These are phyloP conservation scores for Coregonus sp. DNA, from an alignment of 2,797 vertebrate genomes.

Conservation along the genomic window DNA sequence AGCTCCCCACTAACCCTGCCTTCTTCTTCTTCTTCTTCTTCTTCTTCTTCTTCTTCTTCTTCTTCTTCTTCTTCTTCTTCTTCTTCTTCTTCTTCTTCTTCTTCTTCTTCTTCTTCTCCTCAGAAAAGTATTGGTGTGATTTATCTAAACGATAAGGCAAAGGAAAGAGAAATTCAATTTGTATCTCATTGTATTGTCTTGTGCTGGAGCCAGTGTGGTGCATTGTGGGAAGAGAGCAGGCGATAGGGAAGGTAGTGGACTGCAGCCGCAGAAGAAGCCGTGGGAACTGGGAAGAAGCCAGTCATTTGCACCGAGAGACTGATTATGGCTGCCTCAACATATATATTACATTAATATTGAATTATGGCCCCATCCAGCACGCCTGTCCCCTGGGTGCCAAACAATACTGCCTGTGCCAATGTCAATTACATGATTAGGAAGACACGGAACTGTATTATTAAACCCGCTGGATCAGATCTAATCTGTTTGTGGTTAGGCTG, in stretches of 20 bases:
- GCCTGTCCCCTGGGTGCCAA: too few relatives aligned
- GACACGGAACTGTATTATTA: too few relatives aligned
- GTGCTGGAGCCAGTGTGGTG: slow-evolving; percentile 47
- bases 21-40: background rate
- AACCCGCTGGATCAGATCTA: too few relatives aligned
- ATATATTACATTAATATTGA: background rate
- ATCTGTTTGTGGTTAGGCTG: too few relatives aligned
- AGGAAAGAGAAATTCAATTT: slow-evolving; percentile 73
- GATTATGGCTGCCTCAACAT: slow-evolving; percentile 46
- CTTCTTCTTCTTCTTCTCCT: background rate
- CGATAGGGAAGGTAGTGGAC: background rate
- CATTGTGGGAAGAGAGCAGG: slow-evolving; percentile 45
- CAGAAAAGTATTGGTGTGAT: slow-evolving; percentile 58
- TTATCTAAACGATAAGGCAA: slow-evolving; percentile 67
- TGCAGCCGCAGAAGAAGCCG: slow-evolving; percentile 12
- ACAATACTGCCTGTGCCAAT: too few relatives aligned
- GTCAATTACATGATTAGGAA: too few relatives aligned
- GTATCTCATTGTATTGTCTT: slow-evolving; percentile 64
- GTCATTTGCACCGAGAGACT: slow-evolving; percentile 49
- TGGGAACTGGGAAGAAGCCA: too few relatives aligned
- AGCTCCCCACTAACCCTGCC: too few relatives aligned
- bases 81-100: too few relatives aligned
- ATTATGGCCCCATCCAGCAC: too few relatives aligned
- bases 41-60: too few relatives aligned
- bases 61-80: too few relatives aligned